Evolutionary conservation across 2,113 vertebrate species (phyloP).

Genomic region (Carettochelys insculpta): DNA sequence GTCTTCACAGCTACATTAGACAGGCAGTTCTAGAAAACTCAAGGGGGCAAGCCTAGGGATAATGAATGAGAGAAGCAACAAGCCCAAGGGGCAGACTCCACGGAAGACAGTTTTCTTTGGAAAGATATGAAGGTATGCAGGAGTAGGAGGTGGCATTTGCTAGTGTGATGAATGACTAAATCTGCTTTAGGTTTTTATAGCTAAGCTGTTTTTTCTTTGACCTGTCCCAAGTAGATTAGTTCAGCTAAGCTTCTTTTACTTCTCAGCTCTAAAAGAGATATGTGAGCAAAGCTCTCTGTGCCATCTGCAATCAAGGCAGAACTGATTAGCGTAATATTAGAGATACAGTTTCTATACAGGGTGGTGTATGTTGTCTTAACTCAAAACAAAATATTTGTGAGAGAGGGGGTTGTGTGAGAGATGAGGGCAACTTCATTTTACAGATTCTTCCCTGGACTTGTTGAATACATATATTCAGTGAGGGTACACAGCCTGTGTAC

Average conservation of each 20-base stretch:
- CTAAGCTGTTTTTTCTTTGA: constrained; percentile 52
- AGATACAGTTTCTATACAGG: neutral
- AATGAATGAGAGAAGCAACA: neutral
- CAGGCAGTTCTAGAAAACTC: neutral
- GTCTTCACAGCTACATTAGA: neutral
- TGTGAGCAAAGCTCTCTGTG: neutral
- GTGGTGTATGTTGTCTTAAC: neutral
- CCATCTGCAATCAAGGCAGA: constrained; percentile 17
- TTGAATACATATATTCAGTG: neutral
- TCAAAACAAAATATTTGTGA: neutral
- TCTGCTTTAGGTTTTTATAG: constrained; percentile 16
- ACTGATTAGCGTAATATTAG: constrained; percentile 21
- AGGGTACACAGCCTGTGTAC: accelerated
- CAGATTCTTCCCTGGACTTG: neutral
- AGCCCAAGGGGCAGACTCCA: neutral
- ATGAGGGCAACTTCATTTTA: too few species aligned
- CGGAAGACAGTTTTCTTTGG: accelerated
- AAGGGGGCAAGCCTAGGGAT: neutral
- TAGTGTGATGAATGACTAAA: constrained; percentile 9
- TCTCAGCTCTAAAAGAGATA: constrained; percentile 33
- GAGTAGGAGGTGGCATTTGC: neutral
- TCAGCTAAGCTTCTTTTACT: constrained; percentile 51
- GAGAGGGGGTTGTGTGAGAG: accelerated
- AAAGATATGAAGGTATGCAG: neutral
- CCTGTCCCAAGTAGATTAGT: constrained; percentile 51